Evolutionary conservation across 2,888 invertebrate species (phyloP).

Genomic region (Rotaria magnacalcarata): DNA sequence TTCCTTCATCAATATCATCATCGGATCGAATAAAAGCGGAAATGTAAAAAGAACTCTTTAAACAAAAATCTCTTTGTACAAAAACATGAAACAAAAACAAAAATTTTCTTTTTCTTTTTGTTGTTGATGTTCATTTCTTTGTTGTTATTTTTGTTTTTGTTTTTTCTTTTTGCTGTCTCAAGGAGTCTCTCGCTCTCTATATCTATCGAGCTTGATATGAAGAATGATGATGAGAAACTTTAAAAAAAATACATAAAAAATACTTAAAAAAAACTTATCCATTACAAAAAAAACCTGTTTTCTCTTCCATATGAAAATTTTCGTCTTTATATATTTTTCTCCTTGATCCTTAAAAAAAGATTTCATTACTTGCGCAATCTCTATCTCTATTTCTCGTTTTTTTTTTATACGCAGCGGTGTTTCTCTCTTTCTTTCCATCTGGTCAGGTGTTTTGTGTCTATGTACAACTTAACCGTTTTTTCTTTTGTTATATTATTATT

Average conservation of each 20-base stretch:
- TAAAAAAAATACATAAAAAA: background rate
- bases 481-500: background rate
- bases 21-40: constrained; percentile 13
- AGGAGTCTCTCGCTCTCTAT: background rate
- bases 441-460: background rate
- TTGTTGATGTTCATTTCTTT: constrained; percentile 9
- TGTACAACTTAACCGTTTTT: background rate
- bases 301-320: constrained; percentile 21
- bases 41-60: background rate
- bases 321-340: background rate
- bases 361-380: background rate
- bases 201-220: constrained; percentile 1
- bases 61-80: background rate
- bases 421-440: background rate
- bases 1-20: background rate
- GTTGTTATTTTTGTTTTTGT: background rate
- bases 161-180: background rate
- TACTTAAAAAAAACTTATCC: background rate
- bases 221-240: constrained; percentile 26
- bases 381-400: background rate
- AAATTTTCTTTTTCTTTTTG: background rate
- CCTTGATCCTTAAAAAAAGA: background rate
- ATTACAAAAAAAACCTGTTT: background rate
- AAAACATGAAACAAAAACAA: background rate
- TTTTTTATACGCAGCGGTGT: constrained; percentile 22